These are phyloP conservation scores for Trematocara macrostoma DNA, from an alignment of 2,113 vertebrate species.

Conservation along the genomic window DNA sequence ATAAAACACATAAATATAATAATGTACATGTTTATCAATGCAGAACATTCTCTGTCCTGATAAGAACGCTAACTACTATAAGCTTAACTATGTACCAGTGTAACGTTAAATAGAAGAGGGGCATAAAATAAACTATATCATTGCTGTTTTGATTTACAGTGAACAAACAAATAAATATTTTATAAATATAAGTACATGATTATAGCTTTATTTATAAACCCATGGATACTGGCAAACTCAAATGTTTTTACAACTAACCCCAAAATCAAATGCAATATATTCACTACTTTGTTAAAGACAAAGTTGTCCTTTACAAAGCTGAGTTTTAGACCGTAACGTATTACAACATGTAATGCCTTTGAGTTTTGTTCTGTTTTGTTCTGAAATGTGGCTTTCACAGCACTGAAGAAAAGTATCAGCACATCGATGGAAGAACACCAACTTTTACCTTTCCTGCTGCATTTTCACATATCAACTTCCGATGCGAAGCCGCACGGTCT, in stretches of 20 bases:
- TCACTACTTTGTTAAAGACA: rapidly evolving
- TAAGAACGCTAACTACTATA: neutral
- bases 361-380: neutral
- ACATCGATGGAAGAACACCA: neutral
- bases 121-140: neutral
- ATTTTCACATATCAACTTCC: neutral
- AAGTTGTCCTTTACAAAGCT: neutral
- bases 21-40: neutral
- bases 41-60: neutral
- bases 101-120: neutral
- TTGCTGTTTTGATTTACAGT: neutral
- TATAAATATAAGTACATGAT: neutral
- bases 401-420: neutral
- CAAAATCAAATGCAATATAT: neutral
- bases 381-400: neutral
- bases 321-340: neutral
- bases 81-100: neutral
- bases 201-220: neutral
- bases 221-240: rapidly evolving
- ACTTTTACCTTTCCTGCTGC: constrained; percentile 6
- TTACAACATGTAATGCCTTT: neutral
- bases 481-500: neutral
- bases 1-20: neutral
- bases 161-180: neutral
- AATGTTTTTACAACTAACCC: neutral